A percentile compares a stretch with the other conserved stretches of the same genome.
Conservation (phyloP, 1,140 invertebrate species). For the Cataglyphis hispanica region DNA sequence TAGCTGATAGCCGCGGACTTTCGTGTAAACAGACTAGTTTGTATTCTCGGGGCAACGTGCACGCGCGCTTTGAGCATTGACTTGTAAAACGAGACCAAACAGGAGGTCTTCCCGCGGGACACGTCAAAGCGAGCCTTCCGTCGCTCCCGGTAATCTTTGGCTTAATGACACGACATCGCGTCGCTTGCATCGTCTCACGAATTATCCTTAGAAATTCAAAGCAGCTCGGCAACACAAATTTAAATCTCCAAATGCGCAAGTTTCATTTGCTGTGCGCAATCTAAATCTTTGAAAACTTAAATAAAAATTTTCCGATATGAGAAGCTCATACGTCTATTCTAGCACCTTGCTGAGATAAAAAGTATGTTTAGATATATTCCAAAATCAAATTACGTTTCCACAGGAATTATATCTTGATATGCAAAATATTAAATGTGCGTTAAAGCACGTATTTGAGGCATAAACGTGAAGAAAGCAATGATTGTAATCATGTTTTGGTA, state of each 20-base stretch:
- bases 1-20: conserved; percentile 44
- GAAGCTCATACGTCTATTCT: neutral
- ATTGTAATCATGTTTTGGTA: neutral
- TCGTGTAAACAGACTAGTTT: conserved; percentile 71
- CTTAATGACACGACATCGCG: conserved; percentile 47
- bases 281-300: neutral
- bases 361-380: neutral
- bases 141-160: conserved; percentile 72
- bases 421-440: neutral
- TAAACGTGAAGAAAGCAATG: neutral
- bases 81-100: conserved; percentile 74
- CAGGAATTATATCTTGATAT: neutral
- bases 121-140: conserved; percentile 72
- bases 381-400: neutral
- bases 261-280: neutral
- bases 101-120: conserved; percentile 70
- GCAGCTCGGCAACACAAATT: conserved; percentile 21
- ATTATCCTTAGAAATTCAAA: conserved; percentile 57
- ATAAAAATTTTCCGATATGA: neutral
- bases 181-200: conserved; percentile 48
- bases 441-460: neutral
- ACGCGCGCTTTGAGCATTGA: conserved; percentile 71
- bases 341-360: neutral
- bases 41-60: conserved; percentile 55
- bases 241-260: neutral